Evolutionary conservation across 2,113 vertebrate species (phyloP).

Genomic region (Delphinapterus leucas): DNA sequence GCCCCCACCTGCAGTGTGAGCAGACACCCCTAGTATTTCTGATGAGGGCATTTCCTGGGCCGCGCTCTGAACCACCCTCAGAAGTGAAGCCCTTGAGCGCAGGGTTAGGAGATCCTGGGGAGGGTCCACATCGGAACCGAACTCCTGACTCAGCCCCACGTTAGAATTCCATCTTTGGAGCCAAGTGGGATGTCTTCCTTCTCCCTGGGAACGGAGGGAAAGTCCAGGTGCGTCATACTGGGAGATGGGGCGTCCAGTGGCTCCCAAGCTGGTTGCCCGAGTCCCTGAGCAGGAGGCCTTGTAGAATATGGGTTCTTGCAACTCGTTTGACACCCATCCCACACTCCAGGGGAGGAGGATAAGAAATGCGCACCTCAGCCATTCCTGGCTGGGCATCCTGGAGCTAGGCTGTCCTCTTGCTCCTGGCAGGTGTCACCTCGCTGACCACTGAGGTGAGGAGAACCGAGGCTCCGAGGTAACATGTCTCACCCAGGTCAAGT

Average conservation of each 20-base stretch:
- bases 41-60: not conserved
- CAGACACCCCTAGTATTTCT: not conserved
- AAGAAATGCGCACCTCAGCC: not conserved
- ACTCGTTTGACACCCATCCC: too few species aligned
- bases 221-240: fast-evolving
- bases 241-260: too few species aligned
- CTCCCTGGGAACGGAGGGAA: not conserved
- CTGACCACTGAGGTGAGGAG: not conserved
- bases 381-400: not conserved
- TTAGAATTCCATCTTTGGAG: not conserved
- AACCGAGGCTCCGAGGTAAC: not conserved
- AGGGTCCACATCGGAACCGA: not conserved
- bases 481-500: not conserved
- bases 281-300: not conserved
- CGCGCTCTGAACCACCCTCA: not conserved
- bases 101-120: not conserved
- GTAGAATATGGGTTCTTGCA: not conserved
- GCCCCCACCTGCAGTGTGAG: too few species aligned
- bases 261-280: not conserved
- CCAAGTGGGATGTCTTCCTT: not conserved
- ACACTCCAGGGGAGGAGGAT: not conserved
- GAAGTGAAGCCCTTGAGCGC: not conserved
- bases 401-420: not conserved
- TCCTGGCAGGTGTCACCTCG: fast-evolving
- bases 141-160: not conserved